These are phyloP conservation scores for Hoplias malabaricus DNA, from an alignment of 2,113 vertebrate species.

Conservation along the genomic window DNA sequence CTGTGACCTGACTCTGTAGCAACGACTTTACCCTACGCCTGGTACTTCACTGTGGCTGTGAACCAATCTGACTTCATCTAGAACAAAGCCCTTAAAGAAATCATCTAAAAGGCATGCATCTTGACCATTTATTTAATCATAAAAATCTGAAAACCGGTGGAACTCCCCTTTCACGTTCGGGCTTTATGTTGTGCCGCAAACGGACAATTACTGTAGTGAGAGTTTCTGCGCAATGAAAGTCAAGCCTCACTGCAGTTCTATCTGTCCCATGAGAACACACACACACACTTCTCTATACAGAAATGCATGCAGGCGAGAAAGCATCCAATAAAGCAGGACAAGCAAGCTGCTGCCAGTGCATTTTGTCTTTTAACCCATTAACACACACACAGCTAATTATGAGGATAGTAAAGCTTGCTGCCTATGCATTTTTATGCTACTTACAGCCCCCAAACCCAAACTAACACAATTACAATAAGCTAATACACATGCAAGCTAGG, in stretches of 20 bases:
- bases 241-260: conserved; percentile 50
- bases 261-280: conserved; percentile 44
- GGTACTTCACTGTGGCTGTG: too few species aligned
- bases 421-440: conserved; percentile 20
- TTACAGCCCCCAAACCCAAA: background rate
- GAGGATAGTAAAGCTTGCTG: conserved; percentile 20
- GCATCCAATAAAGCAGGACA: conserved; percentile 42
- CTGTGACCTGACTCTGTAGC: too few species aligned
- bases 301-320: conserved; percentile 1
- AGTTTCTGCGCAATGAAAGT: conserved; percentile 44
- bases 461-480: background rate
- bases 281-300: conserved; percentile 23
- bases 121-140: background rate
- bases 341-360: conserved; percentile 48
- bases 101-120: too few species aligned
- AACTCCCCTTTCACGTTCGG: background rate
- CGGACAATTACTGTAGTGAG: conserved; percentile 49
- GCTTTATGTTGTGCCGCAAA: conserved; percentile 42
- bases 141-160: too few species aligned
- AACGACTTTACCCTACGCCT: too few species aligned
- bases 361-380: conserved; percentile 45
- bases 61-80: too few species aligned
- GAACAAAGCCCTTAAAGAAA: too few species aligned
- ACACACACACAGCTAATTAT: conserved; percentile 37
- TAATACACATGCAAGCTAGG: background rate